phyloP scores from a whole-genome alignment of 2,113 vertebrate species.

The Jacana jacana region DNA sequence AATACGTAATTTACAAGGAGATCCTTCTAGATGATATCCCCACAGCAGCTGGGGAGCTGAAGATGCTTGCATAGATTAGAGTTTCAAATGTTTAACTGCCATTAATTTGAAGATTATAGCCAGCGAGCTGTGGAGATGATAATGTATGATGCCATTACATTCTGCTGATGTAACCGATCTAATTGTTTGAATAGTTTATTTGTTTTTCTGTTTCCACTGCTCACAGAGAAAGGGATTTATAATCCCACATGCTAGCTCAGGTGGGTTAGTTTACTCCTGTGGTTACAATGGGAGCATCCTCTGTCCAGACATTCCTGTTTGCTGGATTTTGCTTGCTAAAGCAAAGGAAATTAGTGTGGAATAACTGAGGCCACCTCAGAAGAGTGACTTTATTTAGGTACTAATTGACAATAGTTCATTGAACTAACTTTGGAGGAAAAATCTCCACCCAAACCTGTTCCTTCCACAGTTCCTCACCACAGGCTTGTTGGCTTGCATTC shows the following conservation, averaged over 20 bases:
- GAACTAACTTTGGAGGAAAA: not conserved
- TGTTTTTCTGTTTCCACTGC: not conserved
- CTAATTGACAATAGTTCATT: too few relatives aligned
- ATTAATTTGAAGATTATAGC: constrained; percentile 47
- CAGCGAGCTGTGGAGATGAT: not conserved
- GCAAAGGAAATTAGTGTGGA: not conserved
- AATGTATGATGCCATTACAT: not conserved
- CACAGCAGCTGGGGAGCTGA: not conserved
- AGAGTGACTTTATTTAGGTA: not conserved
- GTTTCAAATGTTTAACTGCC: constrained; percentile 37
- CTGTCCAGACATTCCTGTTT: not conserved
- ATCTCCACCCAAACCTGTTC: not conserved
- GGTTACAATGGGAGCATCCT: not conserved
- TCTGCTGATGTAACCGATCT: not conserved
- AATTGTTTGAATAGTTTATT: not conserved
- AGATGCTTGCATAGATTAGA: constrained; percentile 14
- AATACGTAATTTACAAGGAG: not conserved
- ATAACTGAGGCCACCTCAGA: not conserved
- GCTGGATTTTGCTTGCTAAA: not conserved
- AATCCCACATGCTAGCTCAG: not conserved
- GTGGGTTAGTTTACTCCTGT: not conserved
- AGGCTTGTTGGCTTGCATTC: too few relatives aligned
- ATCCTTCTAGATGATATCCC: not conserved
- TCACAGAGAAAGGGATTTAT: not conserved
- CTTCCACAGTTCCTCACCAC: not conserved